Evolutionary conservation across 1,140 invertebrate species (phyloP), one percentile per base, ranked within the genome.

Genomic region (Euborellia annulipes): DNA sequence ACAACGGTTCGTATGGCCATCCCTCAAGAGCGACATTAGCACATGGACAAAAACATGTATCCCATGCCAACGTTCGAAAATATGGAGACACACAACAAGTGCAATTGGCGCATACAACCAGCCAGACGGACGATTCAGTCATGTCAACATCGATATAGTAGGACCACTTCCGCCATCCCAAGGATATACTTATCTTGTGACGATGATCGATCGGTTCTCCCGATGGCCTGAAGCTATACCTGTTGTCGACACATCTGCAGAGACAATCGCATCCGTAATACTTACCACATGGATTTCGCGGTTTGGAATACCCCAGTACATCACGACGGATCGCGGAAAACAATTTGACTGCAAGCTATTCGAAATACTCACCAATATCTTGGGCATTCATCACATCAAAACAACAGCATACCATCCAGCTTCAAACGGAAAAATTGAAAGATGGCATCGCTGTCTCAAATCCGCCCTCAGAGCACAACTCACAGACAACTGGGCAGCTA

Each of bases 81-180:
- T 59, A 14, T 37, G 38, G 27, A 46, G 47, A 47, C 52, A 60
- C 39, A 47, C 23, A 27, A 27, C 4, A 11, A 6, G 4, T 6
- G 23, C 4, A 11, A 6, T 27, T 11, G 23, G 23, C 4, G 11
- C 4, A 27, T 27, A 6, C 11, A 11, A 27, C 4, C 4, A 27
- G 36, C 14, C 17, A 23, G 41, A 52, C 9, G 19, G 36, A 1
- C 22, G 61, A 0, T 68, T 70, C 41, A 37, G 52, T 2, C 60
- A 67, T 44, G 50, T 72, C 0, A 62, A 73, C 50, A 48, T 72
- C 0, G 70, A 73, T 52, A 54, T 73, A 1, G 54, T 67, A 8
- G 59, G 60, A 13, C 66, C 61, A 2, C 48, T 67, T 19, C 55
- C 59, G 17, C 37, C 50, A 7, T 58, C 55, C 3, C 23, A 62